These are phyloP conservation scores for Falco punctatus DNA, from an alignment of 2,113 vertebrate genomes.

Conservation along the genomic window DNA sequence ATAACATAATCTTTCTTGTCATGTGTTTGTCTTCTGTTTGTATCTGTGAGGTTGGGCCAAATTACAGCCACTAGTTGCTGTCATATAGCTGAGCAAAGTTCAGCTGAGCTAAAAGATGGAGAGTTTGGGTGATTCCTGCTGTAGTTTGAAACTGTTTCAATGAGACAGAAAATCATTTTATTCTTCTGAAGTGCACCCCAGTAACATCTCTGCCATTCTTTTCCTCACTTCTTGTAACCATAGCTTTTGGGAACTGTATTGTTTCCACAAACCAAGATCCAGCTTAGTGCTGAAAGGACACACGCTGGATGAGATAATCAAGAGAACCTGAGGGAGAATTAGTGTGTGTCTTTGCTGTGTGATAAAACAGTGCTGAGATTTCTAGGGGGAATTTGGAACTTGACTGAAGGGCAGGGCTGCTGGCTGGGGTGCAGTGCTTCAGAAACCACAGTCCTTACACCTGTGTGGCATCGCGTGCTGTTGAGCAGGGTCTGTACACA, in stretches of 20 bases:
- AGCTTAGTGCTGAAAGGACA: neutral
- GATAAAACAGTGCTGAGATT: neutral
- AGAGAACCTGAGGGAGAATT: neutral
- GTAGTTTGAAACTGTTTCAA: neutral
- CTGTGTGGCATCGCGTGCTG: too few relatives aligned
- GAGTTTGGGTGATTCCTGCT: neutral
- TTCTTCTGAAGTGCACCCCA: neutral
- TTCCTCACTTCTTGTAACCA: neutral
- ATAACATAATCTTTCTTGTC: neutral
- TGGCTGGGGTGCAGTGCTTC: neutral
- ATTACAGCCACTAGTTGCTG: neutral
- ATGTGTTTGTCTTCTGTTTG: neutral
- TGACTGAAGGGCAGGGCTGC: neutral
- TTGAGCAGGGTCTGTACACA: neutral
- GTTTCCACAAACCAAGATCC: neutral
- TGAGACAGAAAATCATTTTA: neutral
- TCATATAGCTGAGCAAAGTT: neutral
- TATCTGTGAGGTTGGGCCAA: neutral
- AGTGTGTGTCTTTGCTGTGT: neutral
- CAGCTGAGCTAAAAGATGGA: neutral
- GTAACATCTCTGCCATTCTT: neutral
- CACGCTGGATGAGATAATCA: neutral
- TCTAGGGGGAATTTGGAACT: neutral
- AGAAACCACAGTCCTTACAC: neutral
- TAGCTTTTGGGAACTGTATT: neutral